Conservation (phyloP, 1,140 invertebrate species). For the Aphelinus atriplicis region DNA sequence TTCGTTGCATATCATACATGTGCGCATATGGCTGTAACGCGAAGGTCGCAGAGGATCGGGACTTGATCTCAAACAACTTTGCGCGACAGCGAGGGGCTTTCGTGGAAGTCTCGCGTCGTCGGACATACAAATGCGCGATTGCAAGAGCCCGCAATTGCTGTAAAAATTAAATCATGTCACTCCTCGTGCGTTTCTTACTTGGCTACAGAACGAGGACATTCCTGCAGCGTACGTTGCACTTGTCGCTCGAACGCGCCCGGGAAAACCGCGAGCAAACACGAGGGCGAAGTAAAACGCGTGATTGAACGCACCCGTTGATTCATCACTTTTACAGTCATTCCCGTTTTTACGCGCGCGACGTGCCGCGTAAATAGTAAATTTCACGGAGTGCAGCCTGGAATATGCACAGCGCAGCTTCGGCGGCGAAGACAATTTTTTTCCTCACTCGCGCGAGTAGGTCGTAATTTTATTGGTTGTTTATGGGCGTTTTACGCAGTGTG, state of each 20-base stretch:
- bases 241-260: not conserved
- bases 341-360: too few relatives aligned
- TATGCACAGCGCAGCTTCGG: too few relatives aligned
- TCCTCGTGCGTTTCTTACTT: too few relatives aligned
- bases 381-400: too few relatives aligned
- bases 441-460: not conserved
- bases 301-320: slow-evolving; percentile 28
- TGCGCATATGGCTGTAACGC: not conserved
- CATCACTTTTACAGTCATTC: not conserved
- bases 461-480: slow-evolving; percentile 1
- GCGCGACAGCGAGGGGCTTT: not conserved
- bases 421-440: too few relatives aligned
- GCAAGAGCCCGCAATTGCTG: not conserved
- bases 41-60: not conserved
- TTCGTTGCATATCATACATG: not conserved
- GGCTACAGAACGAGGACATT: too few relatives aligned
- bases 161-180: slow-evolving; percentile 27
- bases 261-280: not conserved
- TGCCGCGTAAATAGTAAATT: too few relatives aligned
- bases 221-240: not conserved
- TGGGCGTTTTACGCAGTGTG: too few relatives aligned
- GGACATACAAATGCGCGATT: slow-evolving; percentile 13
- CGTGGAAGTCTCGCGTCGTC: not conserved
- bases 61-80: slow-evolving; percentile 4
- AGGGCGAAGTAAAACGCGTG: slow-evolving; percentile 16